Conservation (phyloP, 2,888 invertebrate species). For the Cosmopolites sordidus region DNA sequence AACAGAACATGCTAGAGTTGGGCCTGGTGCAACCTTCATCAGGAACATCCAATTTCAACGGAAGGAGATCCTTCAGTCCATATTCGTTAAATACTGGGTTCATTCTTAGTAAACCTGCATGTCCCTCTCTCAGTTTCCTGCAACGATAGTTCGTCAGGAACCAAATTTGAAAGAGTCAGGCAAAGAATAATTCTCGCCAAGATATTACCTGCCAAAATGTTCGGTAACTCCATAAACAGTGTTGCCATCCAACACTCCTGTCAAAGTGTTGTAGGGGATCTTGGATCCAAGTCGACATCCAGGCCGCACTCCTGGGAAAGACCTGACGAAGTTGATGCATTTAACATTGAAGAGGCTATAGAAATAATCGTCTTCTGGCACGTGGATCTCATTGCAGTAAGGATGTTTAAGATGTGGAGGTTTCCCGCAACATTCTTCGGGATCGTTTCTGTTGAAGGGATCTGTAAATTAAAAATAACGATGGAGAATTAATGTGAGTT, state of each 20-base stretch:
- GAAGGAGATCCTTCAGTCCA: constrained; percentile 81
- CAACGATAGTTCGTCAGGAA: constrained; percentile 24
- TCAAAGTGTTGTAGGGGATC: constrained; percentile 79
- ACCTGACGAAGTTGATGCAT: constrained; percentile 87
- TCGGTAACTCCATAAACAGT: constrained; percentile 87
- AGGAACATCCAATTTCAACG: constrained; percentile 82
- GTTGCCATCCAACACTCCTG: constrained; percentile 82
- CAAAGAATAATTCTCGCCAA: no score
- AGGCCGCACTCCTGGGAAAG: constrained; percentile 80
- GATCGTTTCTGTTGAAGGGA: constrained; percentile 80
- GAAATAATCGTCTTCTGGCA: constrained; percentile 89
- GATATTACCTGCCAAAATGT: constrained; percentile 64
- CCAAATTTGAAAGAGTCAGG: no score
- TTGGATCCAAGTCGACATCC: constrained; percentile 86
- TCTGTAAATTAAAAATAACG: constrained; percentile 52
- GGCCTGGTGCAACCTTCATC: constrained; percentile 90
- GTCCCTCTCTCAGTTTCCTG: constrained; percentile 77
- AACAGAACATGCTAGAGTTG: constrained; percentile 86
- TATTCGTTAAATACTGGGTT: constrained; percentile 84
- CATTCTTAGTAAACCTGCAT: constrained; percentile 79
- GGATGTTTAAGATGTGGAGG: constrained; percentile 81
- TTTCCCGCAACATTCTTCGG: constrained; percentile 84
- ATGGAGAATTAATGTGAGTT: neutral
- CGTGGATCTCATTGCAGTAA: constrained; percentile 83
- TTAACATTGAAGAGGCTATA: constrained; percentile 78